These are phyloP conservation scores for Leguminivora glycinivorella DNA, from an alignment of 1,140 invertebrate genomes.

Conservation along the genomic window DNA sequence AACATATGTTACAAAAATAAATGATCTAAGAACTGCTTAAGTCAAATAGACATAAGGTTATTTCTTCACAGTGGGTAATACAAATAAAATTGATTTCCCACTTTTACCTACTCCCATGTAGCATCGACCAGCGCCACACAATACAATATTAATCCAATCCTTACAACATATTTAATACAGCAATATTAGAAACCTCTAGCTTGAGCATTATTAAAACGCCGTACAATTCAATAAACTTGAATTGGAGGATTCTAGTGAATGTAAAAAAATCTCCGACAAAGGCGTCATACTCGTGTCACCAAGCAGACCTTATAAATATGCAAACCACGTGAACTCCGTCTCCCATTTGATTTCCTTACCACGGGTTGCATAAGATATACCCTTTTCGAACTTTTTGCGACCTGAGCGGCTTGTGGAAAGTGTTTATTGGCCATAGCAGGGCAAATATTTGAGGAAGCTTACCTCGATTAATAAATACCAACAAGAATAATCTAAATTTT, in stretches of 20 bases:
- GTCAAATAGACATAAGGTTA: too few species aligned
- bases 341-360: slow-evolving; percentile 19
- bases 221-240: background rate
- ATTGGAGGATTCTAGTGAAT: background rate
- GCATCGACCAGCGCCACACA: background rate
- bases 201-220: background rate
- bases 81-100: background rate
- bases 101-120: too few species aligned
- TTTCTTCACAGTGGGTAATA: background rate
- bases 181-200: slow-evolving; percentile 1
- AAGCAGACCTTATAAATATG: slow-evolving; percentile 23
- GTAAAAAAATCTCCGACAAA: slow-evolving; percentile 5
- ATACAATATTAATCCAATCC: background rate
- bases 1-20: too few species aligned
- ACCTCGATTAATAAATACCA: background rate
- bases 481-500: background rate
- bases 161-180: background rate
- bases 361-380: slow-evolving; percentile 1
- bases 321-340: slow-evolving; percentile 8
- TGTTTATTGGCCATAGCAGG: background rate
- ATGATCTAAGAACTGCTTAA: too few species aligned
- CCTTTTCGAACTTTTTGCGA: slow-evolving; percentile 19
- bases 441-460: background rate
- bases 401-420: background rate
- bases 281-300: slow-evolving; percentile 23